A percentile compares a stretch with the other conserved stretches of the same genome.
Evolutionary conservation across 2,888 invertebrate species (phyloP).

Genomic region (Scrobipalpa costella): DNA sequence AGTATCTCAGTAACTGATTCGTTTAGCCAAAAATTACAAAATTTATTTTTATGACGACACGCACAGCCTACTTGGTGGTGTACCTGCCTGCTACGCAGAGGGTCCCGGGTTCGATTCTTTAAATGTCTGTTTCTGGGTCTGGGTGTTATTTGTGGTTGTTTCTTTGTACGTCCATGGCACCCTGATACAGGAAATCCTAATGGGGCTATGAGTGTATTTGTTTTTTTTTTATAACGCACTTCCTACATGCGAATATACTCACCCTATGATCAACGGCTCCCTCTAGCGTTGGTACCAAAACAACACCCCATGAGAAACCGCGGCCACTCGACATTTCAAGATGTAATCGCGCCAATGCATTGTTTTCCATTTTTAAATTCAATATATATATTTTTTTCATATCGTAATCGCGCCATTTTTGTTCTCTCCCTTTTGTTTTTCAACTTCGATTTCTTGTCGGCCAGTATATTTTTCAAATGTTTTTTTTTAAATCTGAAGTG

Average conservation of each 20-base stretch:
- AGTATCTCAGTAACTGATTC: too few relatives aligned
- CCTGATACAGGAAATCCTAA: too few relatives aligned
- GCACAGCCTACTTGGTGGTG: too few relatives aligned
- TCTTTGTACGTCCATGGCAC: too few relatives aligned
- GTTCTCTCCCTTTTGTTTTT: slow-evolving; percentile 56
- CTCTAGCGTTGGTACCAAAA: slow-evolving; percentile 75
- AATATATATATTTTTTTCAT: slow-evolving; percentile 45
- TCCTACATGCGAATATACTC: slow-evolving; percentile 29
- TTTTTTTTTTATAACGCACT: neutral
- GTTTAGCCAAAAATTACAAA: too few relatives aligned
- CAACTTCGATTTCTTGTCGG: slow-evolving; percentile 37
- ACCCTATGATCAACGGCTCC: slow-evolving; percentile 59
- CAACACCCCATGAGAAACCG: slow-evolving; percentile 79
- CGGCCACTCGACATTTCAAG: slow-evolving; percentile 68
- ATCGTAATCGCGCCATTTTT: slow-evolving; percentile 51
- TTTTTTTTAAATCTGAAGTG: slow-evolving; percentile 61
- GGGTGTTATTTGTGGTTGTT: too few relatives aligned
- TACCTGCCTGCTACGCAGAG: too few relatives aligned
- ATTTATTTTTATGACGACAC: too few relatives aligned
- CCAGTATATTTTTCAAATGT: slow-evolving; percentile 57
- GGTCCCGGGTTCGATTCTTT: too few relatives aligned
- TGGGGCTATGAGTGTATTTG: too few relatives aligned
- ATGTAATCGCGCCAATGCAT: slow-evolving; percentile 78
- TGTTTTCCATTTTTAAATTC: slow-evolving; percentile 49
- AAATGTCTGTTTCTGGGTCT: too few relatives aligned